Base-by-base conservation (phyloP, 1,140 invertebrate genomes). In the Pteromalus puparum region DNA sequence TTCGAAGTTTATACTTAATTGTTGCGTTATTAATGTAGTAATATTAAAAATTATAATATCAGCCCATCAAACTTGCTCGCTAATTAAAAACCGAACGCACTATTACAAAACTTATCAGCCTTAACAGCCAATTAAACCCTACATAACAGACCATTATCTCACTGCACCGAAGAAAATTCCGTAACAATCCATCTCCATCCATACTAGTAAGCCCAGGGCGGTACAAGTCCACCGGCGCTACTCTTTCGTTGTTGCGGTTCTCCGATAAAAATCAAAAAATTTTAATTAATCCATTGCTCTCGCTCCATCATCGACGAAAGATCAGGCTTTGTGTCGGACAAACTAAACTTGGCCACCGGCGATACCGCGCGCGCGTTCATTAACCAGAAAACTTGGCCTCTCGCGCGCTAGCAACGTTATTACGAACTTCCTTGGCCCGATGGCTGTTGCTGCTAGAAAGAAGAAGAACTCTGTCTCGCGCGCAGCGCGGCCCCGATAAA, bases 241-340 rank as follows among this genome's bases (percentile, higher is more conserved):
- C 30, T 34, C 30, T 34, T 34, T 5, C 1, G 38, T 42, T 42
- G 38, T 42, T 53, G 13, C 48, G 48, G 4, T 21, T 53, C 48
- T 53, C 53, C 30, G 46, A 82, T 82, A 76, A 82, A 67, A 76
- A 82, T n/a, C 13, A 10, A 24, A 28, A 83, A 83, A 83, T 77
- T 77, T 83, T 83, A 83, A 83, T 83, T 83, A 78, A 67, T 65
- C 42, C 24, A 68, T 75, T 73, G 68, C 18, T 65, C 34, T 12
- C 48, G 21, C 5, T 2, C 46, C 38, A 26, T 46, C n/a, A 70
- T 26, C 68, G 68, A 30, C 6, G 38, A 24, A 78, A 80, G 65
- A 74, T 80, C 67, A 34, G 15, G 65, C 53, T 70, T 61, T 70
- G 67, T 82, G 9, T 34, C 61, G 42, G 34, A 65, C 53, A n/a